Evolutionary conservation across 2,113 vertebrate genomes (phyloP).

Genomic region (Phalacrocorax brasilianus): DNA sequence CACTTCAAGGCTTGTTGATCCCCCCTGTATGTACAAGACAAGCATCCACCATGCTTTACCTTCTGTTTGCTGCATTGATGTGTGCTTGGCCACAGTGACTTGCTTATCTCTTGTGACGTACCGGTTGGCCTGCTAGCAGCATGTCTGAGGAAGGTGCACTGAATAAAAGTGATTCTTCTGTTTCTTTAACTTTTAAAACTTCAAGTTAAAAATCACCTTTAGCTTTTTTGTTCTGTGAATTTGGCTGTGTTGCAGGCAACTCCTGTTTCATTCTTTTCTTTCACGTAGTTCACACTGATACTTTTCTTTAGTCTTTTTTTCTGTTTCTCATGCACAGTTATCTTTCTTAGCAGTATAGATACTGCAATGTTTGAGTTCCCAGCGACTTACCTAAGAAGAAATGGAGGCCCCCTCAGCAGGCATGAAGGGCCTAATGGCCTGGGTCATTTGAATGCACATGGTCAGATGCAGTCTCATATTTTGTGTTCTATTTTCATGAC

Average conservation of each 20-base stretch:
- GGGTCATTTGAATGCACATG: background rate
- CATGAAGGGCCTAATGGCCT: fast-evolving
- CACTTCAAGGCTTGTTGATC: background rate
- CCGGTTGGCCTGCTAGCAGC: background rate
- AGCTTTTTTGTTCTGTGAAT: background rate
- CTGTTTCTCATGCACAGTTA: background rate
- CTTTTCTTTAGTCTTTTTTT: background rate
- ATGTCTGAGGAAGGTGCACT: background rate
- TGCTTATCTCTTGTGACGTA: background rate
- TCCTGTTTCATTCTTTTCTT: background rate
- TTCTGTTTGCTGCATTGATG: background rate
- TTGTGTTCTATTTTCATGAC: background rate
- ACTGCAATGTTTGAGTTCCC: background rate
- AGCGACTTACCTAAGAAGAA: background rate
- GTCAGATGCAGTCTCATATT: background rate
- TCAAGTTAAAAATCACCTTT: background rate
- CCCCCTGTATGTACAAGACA: background rate
- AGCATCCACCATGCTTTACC: background rate
- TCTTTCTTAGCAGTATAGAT: background rate
- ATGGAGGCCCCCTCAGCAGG: background rate
- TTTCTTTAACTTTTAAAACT: background rate
- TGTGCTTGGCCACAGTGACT: background rate
- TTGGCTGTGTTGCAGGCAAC: background rate
- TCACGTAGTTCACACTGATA: background rate
- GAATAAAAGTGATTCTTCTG: background rate